Conservation (phyloP, 2,888 invertebrate genomes). For the Ypsolopha scabrella region DNA sequence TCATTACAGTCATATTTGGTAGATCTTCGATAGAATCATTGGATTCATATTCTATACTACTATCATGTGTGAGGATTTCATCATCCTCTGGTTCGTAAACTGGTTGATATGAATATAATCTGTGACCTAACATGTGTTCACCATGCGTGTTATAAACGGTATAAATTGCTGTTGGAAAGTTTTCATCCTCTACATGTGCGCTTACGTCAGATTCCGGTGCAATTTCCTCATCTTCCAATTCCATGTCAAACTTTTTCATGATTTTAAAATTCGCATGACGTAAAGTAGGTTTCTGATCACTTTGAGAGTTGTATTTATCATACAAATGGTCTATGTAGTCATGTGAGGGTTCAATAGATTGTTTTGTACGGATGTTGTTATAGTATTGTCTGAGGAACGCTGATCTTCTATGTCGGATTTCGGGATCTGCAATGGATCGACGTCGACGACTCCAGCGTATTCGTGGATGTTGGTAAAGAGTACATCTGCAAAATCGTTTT, state of each 20-base stretch:
- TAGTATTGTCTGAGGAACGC: slow-evolving; percentile 56
- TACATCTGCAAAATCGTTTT: slow-evolving; percentile 66
- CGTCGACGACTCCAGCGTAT: slow-evolving; percentile 83
- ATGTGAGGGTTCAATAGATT: slow-evolving; percentile 34
- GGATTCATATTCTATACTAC: slow-evolving; percentile 39
- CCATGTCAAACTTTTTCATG: slow-evolving; percentile 54
- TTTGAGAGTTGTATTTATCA: slow-evolving; percentile 53
- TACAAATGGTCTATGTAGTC: slow-evolving; percentile 35
- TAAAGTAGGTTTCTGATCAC: slow-evolving; percentile 47
- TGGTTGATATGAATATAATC: slow-evolving; percentile 59
- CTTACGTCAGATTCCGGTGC: slow-evolving; percentile 24
- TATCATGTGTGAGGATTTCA: slow-evolving; percentile 35
- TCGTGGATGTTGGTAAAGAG: slow-evolving; percentile 88
- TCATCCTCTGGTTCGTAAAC: slow-evolving; percentile 57
- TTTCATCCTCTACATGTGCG: slow-evolving; percentile 26
- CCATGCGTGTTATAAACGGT: slow-evolving; percentile 62
- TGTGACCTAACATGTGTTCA: slow-evolving; percentile 53
- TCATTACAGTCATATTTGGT: slow-evolving; percentile 47
- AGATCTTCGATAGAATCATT: slow-evolving; percentile 30
- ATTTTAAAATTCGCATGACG: slow-evolving; percentile 59
- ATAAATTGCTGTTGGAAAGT: slow-evolving; percentile 54
- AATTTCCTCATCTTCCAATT: slow-evolving; percentile 33
- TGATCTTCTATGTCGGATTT: slow-evolving; percentile 47
- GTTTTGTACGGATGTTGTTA: slow-evolving; percentile 34
- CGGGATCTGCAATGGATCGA: slow-evolving; percentile 61